These are phyloP conservation scores for Euthynnus affinis DNA, from an alignment of 2,797 vertebrate species.

Conservation along the genomic window DNA sequence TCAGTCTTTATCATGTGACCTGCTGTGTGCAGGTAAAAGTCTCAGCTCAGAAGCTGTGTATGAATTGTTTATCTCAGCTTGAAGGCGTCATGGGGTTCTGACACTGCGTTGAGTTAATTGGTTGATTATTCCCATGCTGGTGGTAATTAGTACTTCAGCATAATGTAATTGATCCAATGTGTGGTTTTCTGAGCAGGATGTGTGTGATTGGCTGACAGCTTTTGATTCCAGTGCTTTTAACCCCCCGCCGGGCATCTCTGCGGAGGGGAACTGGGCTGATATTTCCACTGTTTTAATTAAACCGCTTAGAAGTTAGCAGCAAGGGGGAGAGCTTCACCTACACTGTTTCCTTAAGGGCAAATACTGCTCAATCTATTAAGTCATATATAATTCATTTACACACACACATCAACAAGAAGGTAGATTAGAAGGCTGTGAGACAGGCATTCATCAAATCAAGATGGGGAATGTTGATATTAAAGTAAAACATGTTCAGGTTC, in stretches of 20 bases:
- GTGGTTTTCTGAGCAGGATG: conserved; percentile 32
- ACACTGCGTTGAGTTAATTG: conserved; percentile 60
- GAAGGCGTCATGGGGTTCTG: conserved; percentile 41
- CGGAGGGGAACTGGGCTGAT: conserved; percentile 23
- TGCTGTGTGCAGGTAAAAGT: conserved; percentile 33
- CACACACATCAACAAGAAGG: background rate
- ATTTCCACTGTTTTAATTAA: conserved; percentile 61
- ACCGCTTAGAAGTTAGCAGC: conserved; percentile 50
- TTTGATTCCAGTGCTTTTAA: conserved; percentile 47
- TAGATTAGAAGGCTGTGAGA: conserved; percentile 4
- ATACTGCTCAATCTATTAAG: conserved; percentile 28
- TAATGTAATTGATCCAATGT: conserved; percentile 62
- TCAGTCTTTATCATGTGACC: conserved; percentile 26
- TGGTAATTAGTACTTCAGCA: conserved; percentile 55
- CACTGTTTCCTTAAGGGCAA: conserved; percentile 28
- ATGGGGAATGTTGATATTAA: too few species aligned
- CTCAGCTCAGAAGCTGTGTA: background rate
- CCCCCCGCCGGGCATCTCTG: conserved; percentile 31
- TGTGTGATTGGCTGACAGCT: conserved; percentile 51
- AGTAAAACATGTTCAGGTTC: too few species aligned
- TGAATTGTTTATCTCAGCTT: conserved; percentile 36
- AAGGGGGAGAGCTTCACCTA: conserved; percentile 31
- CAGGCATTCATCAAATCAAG: background rate
- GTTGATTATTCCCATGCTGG: conserved; percentile 54
- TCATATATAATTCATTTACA: conserved; percentile 30